Evolutionary conservation across 2,888 invertebrate genomes (phyloP).

Genomic region (Phalangium opilio): DNA sequence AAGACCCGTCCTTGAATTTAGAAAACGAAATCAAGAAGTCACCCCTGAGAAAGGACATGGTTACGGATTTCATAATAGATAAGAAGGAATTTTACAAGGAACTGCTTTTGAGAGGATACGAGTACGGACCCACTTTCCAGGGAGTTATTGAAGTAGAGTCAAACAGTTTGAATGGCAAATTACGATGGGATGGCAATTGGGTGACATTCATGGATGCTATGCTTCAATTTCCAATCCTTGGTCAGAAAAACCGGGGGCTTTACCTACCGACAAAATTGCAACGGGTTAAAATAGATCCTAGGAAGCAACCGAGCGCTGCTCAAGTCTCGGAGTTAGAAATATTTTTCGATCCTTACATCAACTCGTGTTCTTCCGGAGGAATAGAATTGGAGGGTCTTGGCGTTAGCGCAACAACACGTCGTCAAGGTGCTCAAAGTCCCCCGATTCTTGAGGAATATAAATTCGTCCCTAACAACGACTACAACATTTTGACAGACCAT

Average conservation of each 20-base stretch:
- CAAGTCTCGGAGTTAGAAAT: conserved; percentile 40
- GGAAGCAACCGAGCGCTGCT: conserved; percentile 37
- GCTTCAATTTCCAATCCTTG: conserved; percentile 32
- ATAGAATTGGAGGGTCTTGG: conserved; percentile 77
- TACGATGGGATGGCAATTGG: conserved; percentile 36
- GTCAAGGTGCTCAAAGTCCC: conserved; percentile 52
- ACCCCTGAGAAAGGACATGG: conserved; percentile 20
- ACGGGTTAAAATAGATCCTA: conserved; percentile 60
- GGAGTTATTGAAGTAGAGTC: conserved; percentile 26
- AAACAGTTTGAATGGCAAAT: conserved; percentile 22
- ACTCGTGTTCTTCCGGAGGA: conserved; percentile 62
- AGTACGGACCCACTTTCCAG: conserved; percentile 17
- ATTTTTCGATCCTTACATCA: conserved; percentile 51
- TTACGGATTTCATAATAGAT: not conserved
- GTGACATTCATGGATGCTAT: conserved; percentile 37
- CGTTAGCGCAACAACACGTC: conserved; percentile 68
- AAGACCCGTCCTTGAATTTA: conserved; percentile 6
- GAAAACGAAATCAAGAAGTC: not conserved
- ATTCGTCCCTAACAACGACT: conserved; percentile 53
- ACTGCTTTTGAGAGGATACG: conserved; percentile 16
- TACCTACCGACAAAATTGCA: conserved; percentile 35
- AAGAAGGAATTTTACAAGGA: conserved; percentile 13
- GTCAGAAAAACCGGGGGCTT: conserved; percentile 22
- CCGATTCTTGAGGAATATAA: conserved; percentile 70
- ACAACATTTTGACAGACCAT: conserved; percentile 9